Evolutionary conservation across 2,113 vertebrate genomes (phyloP).

Genomic region (Micromys minutus): DNA sequence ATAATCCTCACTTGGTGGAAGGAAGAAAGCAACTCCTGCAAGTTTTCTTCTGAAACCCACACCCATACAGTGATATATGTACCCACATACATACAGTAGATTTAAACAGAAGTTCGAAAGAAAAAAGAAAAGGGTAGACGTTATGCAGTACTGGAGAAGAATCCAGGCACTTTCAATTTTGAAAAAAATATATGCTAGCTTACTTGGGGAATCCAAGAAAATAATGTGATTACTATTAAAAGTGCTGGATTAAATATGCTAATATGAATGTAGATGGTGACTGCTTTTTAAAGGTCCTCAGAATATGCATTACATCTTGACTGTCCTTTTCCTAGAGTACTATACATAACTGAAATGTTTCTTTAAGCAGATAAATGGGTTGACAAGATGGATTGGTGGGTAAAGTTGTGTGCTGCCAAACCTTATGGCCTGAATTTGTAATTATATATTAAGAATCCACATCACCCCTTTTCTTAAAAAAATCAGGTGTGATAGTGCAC

Average conservation of each 20-base stretch:
- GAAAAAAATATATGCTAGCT: not conserved
- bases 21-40: not conserved
- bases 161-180: not conserved
- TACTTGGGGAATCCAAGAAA: not conserved
- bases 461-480: not conserved
- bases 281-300: not conserved
- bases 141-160: not conserved
- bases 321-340: rapidly evolving
- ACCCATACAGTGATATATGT: not conserved
- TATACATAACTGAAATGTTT: not conserved
- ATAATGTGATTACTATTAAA: not conserved
- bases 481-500: not conserved
- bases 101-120: not conserved
- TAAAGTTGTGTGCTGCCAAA: not conserved
- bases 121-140: not conserved
- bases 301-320: rapidly evolving
- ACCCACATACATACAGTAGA: not conserved
- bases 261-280: not conserved
- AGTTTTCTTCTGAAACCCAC: too few species aligned
- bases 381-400: not conserved
- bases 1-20: not conserved
- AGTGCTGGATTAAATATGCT: not conserved
- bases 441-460: not conserved
- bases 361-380: not conserved
- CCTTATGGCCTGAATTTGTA: not conserved